Percentiles rank a stretch among this genome's conserved stretches.
Conservation (phyloP, 1,140 invertebrate species). For the Leptinotarsa undecemlineata region DNA sequence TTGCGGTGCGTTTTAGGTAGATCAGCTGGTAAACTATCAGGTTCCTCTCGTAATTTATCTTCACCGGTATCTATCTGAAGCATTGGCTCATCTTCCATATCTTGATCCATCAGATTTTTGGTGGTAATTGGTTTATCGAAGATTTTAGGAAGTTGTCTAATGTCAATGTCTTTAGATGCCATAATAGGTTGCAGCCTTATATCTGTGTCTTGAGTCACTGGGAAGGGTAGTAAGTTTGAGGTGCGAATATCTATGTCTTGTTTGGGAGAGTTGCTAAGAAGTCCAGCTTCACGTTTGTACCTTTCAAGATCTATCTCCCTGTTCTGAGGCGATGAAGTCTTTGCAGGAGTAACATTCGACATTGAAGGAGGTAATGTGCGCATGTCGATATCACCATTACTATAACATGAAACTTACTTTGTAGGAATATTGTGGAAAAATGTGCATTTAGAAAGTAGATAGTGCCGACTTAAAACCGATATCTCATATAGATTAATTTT, state of each 20-base stretch:
- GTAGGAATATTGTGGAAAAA: too few species aligned
- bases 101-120: constrained; percentile 5
- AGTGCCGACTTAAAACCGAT: too few species aligned
- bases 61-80: constrained; percentile 35
- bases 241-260: constrained; percentile 46
- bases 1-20: constrained; percentile 71
- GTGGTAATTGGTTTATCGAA: constrained; percentile 54
- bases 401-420: constrained; percentile 30
- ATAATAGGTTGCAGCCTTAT: constrained; percentile 17
- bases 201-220: constrained; percentile 47
- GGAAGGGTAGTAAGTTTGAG: constrained; percentile 16
- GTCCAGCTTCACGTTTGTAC: constrained; percentile 34
- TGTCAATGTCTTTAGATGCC: constrained; percentile 55
- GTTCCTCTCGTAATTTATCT: constrained; percentile 38
- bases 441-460: too few species aligned
- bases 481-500: too few species aligned
- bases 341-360: constrained; percentile 3
- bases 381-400: constrained; percentile 55
- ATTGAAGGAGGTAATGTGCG: constrained; percentile 44
- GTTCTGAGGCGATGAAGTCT: not conserved
- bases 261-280: constrained; percentile 14
- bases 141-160: constrained; percentile 45
- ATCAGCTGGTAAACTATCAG: constrained; percentile 56
- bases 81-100: constrained; percentile 34
- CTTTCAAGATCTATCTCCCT: constrained; percentile 24